phyloP scores from a whole-genome alignment of 2,888 invertebrate species.

The Creontiades dilutus region DNA sequence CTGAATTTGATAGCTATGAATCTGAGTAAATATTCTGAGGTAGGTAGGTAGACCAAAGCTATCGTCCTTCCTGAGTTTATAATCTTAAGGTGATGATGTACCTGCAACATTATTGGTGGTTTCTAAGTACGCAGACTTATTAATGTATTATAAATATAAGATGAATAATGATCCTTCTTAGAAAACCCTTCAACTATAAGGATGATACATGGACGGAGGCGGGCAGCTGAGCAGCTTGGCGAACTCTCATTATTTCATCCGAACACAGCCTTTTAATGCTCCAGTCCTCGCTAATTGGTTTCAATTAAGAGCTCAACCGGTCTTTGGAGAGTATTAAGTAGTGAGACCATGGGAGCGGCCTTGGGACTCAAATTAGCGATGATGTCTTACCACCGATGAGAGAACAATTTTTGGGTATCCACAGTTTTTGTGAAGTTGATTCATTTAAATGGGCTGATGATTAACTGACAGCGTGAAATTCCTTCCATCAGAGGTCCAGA shows the following conservation, averaged over 20 bases:
- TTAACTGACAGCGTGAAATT: too few relatives aligned
- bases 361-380: conserved; percentile 39
- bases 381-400: conserved; percentile 23
- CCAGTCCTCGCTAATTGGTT: conserved; percentile 34
- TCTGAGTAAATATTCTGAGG: too few relatives aligned
- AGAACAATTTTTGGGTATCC: neutral
- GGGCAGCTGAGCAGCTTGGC: neutral
- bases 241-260: conserved; percentile 28
- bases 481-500: too few relatives aligned
- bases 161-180: neutral
- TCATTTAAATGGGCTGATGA: neutral
- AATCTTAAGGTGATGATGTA: too few relatives aligned
- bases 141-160: too few relatives aligned
- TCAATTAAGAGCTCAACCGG: conserved; percentile 51
- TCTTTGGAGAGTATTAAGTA: conserved; percentile 21
- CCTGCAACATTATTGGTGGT: too few relatives aligned
- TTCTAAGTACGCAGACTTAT: too few relatives aligned
- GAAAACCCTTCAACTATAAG: neutral
- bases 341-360: conserved; percentile 19
- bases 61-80: too few relatives aligned
- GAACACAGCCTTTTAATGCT: conserved; percentile 34
- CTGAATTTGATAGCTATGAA: too few relatives aligned
- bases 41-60: too few relatives aligned
- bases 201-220: neutral
- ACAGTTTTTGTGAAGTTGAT: neutral